A percentile compares a stretch with the other conserved stretches of the same genome.
Evolutionary conservation across 2,113 vertebrate species (phyloP).

Genomic region (Syrrhaptes paradoxus): DNA sequence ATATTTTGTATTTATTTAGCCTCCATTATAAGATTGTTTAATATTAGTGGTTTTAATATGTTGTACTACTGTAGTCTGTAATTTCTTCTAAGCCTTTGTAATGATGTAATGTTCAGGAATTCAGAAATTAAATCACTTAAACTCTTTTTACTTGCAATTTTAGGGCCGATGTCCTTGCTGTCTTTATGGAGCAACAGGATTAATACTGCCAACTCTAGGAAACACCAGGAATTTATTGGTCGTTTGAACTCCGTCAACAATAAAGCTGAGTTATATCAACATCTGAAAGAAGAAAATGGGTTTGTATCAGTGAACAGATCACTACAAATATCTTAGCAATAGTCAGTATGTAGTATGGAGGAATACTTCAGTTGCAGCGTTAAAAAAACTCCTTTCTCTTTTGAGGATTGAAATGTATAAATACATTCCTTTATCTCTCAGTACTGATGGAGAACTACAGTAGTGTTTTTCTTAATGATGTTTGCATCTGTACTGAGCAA

Average conservation of each 20-base stretch:
- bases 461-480: too few relatives aligned
- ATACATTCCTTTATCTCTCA: background rate
- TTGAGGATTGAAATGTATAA: background rate
- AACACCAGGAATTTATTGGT: conserved; percentile 95
- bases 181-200: conserved; percentile 95
- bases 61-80: background rate
- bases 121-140: background rate
- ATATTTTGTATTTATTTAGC: background rate
- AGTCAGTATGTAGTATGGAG: background rate
- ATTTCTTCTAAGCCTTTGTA: background rate
- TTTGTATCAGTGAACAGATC: conserved; percentile 70
- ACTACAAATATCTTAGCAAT: background rate
- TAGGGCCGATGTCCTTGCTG: conserved; percentile 93
- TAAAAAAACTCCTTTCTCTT: background rate
- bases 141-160: background rate
- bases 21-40: background rate
- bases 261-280: conserved; percentile 95
- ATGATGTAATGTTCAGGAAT: background rate
- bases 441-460: background rate
- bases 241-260: conserved; percentile 92
- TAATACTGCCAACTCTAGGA: conserved; percentile 94
- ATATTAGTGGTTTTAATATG: background rate
- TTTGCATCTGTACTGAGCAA: background rate
- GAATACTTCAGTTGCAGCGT: background rate
- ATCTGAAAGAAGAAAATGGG: conserved; percentile 98